phyloP scores from a whole-genome alignment of 2,888 invertebrate genomes.

The Nephrotoma guestfalica region DNA sequence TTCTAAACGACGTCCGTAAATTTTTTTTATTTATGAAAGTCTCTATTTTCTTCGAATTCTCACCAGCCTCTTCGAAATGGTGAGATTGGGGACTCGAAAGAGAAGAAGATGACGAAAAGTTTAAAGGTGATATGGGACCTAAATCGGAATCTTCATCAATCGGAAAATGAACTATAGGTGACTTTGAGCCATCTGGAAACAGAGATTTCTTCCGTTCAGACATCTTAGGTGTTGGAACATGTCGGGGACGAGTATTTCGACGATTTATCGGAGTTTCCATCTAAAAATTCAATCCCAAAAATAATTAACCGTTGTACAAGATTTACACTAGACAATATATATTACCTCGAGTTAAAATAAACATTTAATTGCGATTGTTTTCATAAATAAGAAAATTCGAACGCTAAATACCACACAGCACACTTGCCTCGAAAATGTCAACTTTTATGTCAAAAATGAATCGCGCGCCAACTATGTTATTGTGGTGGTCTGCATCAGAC shows the following conservation, averaged over 20 bases:
- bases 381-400: not conserved
- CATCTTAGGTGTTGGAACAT: conserved; percentile 38
- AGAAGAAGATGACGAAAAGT: conserved; percentile 32
- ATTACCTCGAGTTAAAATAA: not conserved
- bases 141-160: conserved; percentile 30
- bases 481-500: not conserved
- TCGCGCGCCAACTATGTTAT: not conserved
- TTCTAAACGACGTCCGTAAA: not conserved
- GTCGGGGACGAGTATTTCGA: conserved; percentile 16
- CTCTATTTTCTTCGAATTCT: not conserved
- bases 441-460: not conserved
- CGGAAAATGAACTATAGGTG: not conserved
- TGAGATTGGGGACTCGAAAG: not conserved
- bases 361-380: not conserved
- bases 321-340: not conserved
- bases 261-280: conserved; percentile 28
- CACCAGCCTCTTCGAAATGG: not conserved
- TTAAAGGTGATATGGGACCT: conserved; percentile 41
- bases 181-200: conserved; percentile 31
- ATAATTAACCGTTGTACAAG: not conserved
- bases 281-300: conserved; percentile 4
- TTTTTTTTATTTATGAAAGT: not conserved
- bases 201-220: conserved; percentile 47
- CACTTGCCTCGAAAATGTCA: not conserved
- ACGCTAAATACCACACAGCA: not conserved